phyloP scores from a whole-genome alignment of 2,888 invertebrate genomes.

The Itoplectis maculator region DNA sequence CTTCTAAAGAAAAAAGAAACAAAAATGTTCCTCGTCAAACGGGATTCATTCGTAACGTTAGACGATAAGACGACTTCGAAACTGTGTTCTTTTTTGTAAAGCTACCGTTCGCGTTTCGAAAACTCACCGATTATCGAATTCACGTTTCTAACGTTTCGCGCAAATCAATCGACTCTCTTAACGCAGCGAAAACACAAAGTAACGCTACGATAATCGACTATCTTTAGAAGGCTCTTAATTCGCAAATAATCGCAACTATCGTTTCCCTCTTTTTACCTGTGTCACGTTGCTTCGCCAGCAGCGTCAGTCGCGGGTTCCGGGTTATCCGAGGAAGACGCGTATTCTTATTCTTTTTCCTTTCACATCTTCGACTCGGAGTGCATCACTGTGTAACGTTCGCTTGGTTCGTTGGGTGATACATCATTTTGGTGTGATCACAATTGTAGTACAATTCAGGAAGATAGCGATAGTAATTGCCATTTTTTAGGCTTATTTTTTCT shows the following conservation, averaged over 20 bases:
- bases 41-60: slow-evolving; percentile 74
- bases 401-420: neutral
- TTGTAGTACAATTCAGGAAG: slow-evolving; percentile 7
- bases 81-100: slow-evolving; percentile 69
- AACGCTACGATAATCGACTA: slow-evolving; percentile 22
- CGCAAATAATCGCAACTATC: slow-evolving; percentile 14
- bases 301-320: slow-evolving; percentile 4
- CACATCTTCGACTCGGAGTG: neutral
- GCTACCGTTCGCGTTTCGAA: neutral
- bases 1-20: slow-evolving; percentile 72
- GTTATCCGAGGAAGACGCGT: neutral
- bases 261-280: slow-evolving; percentile 56
- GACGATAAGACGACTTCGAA: slow-evolving; percentile 72
- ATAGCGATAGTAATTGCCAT: neutral
- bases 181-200: neutral
- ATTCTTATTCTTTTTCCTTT: neutral
- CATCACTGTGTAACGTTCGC: neutral
- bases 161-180: slow-evolving; percentile 9
- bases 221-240: slow-evolving; percentile 72
- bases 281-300: slow-evolving; percentile 72
- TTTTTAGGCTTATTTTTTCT: slow-evolving; percentile 12
- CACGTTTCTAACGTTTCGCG: slow-evolving; percentile 16
- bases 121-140: slow-evolving; percentile 5
- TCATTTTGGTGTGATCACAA: neutral
- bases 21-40: slow-evolving; percentile 55